These are phyloP conservation scores for Sinocyclocheilus maitianheensis DNA, from an alignment of 2,113 vertebrate species.

Conservation along the genomic window DNA sequence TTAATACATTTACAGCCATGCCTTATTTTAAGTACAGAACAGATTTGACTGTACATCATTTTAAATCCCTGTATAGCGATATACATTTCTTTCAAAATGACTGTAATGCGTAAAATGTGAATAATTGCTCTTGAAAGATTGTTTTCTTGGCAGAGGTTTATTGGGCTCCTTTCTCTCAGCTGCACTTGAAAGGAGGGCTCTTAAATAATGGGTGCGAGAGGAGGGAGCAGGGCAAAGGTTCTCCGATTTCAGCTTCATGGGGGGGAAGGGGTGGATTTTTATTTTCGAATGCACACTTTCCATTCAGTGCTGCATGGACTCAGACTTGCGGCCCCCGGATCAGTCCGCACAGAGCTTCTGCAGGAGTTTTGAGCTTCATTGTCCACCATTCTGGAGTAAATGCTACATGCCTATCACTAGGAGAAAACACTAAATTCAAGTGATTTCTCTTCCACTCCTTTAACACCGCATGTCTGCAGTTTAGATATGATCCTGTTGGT, in stretches of 20 bases:
- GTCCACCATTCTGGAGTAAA: conserved; percentile 70
- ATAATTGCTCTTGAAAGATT: background rate
- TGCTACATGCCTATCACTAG: conserved; percentile 66
- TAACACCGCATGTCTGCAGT: conserved; percentile 82
- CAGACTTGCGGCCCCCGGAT: conserved; percentile 10
- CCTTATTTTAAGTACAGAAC: too few species aligned
- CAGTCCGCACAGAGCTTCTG: conserved; percentile 38
- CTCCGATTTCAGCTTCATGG: conserved; percentile 80
- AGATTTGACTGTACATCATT: too few species aligned
- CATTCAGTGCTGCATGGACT: conserved; percentile 76
- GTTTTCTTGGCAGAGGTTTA: conserved; percentile 21
- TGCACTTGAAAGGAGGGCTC: conserved; percentile 73
- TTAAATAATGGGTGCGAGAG: conserved; percentile 71
- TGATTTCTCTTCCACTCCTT: conserved; percentile 62
- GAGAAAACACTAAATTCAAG: conserved; percentile 64
- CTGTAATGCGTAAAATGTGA: background rate
- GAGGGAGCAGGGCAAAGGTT: conserved; percentile 73
- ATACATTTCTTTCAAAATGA: background rate
- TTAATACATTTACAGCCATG: too few species aligned
- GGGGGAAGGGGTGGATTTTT: conserved; percentile 80
- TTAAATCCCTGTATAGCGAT: too few species aligned
- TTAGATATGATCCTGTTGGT: conserved; percentile 84
- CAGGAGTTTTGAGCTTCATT: conserved; percentile 50
- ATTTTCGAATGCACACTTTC: conserved; percentile 77
- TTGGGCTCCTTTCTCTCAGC: background rate